Base-by-base conservation (phyloP, 2,888 invertebrate species). In the Melieria omissa region DNA sequence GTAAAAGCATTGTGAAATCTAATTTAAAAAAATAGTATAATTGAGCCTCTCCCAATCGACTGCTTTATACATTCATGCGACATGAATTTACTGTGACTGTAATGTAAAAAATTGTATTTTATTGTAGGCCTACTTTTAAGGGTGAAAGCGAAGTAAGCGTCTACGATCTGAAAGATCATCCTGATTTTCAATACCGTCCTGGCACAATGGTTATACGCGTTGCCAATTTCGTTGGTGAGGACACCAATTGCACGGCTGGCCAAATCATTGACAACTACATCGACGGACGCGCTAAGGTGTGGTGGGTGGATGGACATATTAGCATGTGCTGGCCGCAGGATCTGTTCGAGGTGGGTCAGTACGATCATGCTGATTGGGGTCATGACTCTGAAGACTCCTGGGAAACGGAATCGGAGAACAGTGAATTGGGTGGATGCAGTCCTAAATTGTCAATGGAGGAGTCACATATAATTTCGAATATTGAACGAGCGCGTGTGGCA, bases 271-370 rank as follows among this genome's bases (percentile, higher is more conserved):
- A 96, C 85, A 94, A 96, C 84, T 95, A 92, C 87, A 93, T 95
- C 5, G 92, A 95, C 88, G 97, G 91, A 0, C 90, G 92, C 74
- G 93, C 97, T 5, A 92, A 93, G 81, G 95, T 98, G n/a, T 93
- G 95, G 91, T 98, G 97, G 98, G 93, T 95, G 1, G 93, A 95
- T 83, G 94, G 93, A 10, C 92, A 92, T 75, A 91, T 92, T 7
- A 95, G 95, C 76, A 92, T 94, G 89, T 96, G 95, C 84, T 97
- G 95, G 93, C 98, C 98, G 0, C 96, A 97, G 84, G 95, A 96
- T 87, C 88, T 96, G 9, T 96, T 94, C 81, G 93, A 93, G 88
- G 91, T 92, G 75, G 91, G 92, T 72, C 91, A 94, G 84, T 92
- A 92, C 79, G 94, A 94, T 82, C 82, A 84, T 54, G 91, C 92